These are phyloP conservation scores for Lacanobia oleracea DNA, from an alignment of 2,888 invertebrate species.

Conservation along the genomic window DNA sequence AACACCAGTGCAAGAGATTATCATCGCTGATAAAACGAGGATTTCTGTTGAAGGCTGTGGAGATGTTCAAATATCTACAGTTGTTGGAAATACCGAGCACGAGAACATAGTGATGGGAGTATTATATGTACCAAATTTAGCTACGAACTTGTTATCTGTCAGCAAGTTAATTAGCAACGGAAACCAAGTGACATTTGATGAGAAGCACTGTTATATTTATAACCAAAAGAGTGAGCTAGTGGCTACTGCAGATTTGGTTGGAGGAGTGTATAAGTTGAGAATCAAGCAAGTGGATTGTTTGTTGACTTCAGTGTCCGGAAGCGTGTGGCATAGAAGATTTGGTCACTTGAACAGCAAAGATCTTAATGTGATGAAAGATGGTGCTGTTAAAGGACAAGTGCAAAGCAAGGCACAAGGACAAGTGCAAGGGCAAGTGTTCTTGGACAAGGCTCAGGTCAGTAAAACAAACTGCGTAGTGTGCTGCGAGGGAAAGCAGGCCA, in stretches of 20 bases:
- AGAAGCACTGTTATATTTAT: not conserved
- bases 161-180: not conserved
- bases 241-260: not conserved
- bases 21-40: conserved; percentile 32
- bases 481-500: not conserved
- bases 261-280: not conserved
- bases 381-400: no score
- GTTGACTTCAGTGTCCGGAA: not conserved
- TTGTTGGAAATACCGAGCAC: not conserved
- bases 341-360: not conserved
- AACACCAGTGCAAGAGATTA: conserved; percentile 21
- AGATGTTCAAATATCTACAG: not conserved
- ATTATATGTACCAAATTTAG: no score
- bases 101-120: not conserved
- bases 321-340: not conserved
- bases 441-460: not conserved
- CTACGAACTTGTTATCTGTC: no score
- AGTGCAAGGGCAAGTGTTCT: no score
- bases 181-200: not conserved
- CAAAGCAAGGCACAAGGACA: no score
- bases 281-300: not conserved
- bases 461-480: not conserved
- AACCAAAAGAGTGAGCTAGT: not conserved
- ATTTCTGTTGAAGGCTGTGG: not conserved
- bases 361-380: not conserved